Evolutionary conservation across 2,113 vertebrate species (phyloP), one percentile per base, ranked within the genome.

Genomic region (Otus sunia): DNA sequence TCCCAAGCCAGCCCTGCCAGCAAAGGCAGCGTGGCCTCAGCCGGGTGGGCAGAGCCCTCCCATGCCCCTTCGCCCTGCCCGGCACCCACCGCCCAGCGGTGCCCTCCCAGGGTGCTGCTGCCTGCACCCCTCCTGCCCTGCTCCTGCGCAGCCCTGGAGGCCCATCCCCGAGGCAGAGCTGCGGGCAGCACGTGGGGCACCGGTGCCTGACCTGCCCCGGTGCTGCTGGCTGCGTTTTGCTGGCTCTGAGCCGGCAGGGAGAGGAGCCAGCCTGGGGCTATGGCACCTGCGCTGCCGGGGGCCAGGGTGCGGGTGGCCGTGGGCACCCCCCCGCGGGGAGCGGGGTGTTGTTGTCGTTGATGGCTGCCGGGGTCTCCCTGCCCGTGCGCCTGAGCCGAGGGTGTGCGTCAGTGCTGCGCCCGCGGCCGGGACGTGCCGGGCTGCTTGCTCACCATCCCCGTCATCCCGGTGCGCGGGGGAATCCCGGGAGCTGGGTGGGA

Each of bases 91-190:
- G 0, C 1, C 50, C 5, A 11, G 13, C 5, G 68, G 37, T 72
- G 47, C 43, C 58, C 41, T 43, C 29, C 29, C 2, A 2, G 23
- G 15, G 30, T 7, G 6, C 56, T 43, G 27, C 81, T 84, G 71
- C n/a, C 73, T 43, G 25, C 3, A 4, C 84, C 30, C 43, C 16
- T 68, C 72, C 26, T 83, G 73, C 59, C 37, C 59, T 37, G 50
- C 53, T 56, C 30, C 49, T 37, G 69, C 83, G 69, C 41, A 64
- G 37, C 20, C 37, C 67, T 7, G 2, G 47, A 36, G 41, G 62
- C n/a, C 64, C 1, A 5, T 27, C 43, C 23, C 49, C 0, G 0
- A 12, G 59, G 53, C 0, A 0, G 71, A 20, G 69, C 77, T 43
- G 9, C 5, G 13, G 73, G 67, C 77, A 79, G 27, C 18, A 6